Percentiles rank a stretch among this genome's conserved stretches.
These are phyloP conservation scores for Chanos chanos DNA, from an alignment of 2,797 vertebrate genomes.

Conservation along the genomic window DNA sequence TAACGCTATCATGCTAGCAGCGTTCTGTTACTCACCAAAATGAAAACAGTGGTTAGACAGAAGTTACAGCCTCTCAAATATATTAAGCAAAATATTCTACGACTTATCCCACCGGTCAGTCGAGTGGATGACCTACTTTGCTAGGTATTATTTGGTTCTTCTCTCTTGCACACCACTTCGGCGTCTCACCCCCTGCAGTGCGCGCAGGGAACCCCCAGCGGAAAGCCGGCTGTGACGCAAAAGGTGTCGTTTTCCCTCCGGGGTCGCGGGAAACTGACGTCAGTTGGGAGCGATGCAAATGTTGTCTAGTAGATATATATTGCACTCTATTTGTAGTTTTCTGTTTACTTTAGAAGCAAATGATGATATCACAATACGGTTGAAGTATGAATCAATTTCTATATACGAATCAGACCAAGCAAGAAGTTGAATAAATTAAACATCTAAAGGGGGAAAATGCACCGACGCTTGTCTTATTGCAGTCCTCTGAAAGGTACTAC, in stretches of 20 bases:
- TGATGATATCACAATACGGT: no score
- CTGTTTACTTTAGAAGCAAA: no score
- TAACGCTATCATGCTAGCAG: background rate
- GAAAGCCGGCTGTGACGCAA: slow-evolving; percentile 15
- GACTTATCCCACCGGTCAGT: background rate
- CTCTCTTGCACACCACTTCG: background rate
- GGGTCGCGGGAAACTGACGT: background rate
- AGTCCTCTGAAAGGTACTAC: no score
- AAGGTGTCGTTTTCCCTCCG: slow-evolving; percentile 2
- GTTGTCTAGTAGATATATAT: no score
- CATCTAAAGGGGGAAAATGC: no score
- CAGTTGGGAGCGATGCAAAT: background rate
- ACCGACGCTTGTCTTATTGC: no score
- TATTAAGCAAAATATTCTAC: background rate
- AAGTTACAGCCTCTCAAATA: background rate
- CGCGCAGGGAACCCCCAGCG: slow-evolving; percentile 10
- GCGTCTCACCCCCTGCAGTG: slow-evolving; percentile 12
- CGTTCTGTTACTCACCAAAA: background rate
- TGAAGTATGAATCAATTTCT: no score
- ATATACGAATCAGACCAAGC: no score
- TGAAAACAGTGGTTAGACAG: background rate
- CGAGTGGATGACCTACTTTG: background rate
- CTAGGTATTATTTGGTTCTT: background rate
- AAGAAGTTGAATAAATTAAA: no score
- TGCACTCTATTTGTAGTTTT: no score